These are phyloP conservation scores for Mus spretus DNA, from an alignment of 2,797 vertebrate species.

Conservation along the genomic window DNA sequence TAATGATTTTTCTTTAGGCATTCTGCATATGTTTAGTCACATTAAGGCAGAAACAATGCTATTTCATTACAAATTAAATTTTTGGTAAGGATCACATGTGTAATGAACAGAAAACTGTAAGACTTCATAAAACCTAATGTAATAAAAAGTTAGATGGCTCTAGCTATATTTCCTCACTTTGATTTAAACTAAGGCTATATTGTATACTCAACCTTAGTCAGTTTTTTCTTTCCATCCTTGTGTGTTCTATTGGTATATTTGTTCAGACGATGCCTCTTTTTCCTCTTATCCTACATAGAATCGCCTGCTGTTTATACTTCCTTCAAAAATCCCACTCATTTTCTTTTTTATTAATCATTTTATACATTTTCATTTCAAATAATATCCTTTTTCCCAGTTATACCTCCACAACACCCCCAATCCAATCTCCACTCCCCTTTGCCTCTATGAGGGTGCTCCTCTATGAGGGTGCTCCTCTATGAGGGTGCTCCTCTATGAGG, in stretches of 20 bases:
- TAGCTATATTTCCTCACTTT: background rate
- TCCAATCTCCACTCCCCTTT: background rate
- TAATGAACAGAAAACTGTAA: background rate
- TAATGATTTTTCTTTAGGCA: slow-evolving; percentile 40
- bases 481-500: no score
- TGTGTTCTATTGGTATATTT: background rate
- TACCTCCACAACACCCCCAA: background rate
- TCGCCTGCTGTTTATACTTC: background rate
- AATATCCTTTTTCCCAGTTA: background rate
- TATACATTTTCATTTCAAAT: background rate
- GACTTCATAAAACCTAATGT: background rate
- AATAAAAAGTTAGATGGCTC: background rate
- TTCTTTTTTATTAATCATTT: background rate
- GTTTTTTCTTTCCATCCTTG: background rate
- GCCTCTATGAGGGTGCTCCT: background rate
- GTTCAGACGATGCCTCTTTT: background rate
- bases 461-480: no score
- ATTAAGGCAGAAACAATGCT: background rate
- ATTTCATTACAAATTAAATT: slow-evolving; percentile 46
- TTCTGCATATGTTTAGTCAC: slow-evolving; percentile 33
- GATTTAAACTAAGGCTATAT: background rate
- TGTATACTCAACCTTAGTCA: background rate
- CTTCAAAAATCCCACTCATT: background rate
- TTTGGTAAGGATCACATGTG: background rate
- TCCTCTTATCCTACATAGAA: background rate